These are phyloP conservation scores for Antheraea yamamai DNA, from an alignment of 2,888 invertebrate genomes.

Conservation along the genomic window DNA sequence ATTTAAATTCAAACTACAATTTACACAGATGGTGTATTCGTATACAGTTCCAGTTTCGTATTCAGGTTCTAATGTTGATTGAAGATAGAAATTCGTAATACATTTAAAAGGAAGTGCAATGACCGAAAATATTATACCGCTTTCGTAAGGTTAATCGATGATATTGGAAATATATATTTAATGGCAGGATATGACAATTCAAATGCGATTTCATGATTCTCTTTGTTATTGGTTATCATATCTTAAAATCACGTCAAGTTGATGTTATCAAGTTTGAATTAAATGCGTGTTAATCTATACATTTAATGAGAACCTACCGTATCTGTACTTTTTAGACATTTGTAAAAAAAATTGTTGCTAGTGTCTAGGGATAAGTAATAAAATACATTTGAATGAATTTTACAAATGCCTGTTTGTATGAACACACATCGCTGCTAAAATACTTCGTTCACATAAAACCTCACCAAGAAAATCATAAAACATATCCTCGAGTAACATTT, in stretches of 20 bases:
- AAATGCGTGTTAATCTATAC: not conserved
- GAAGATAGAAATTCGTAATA: not conserved
- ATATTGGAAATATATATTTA: slow-evolving; percentile 41
- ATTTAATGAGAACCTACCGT: too few relatives aligned
- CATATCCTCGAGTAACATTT: too few relatives aligned
- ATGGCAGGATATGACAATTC: slow-evolving; percentile 37
- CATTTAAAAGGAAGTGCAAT: slow-evolving; percentile 24
- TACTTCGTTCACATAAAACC: too few relatives aligned
- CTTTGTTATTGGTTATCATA: not conserved
- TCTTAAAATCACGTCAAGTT: not conserved
- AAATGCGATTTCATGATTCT: slow-evolving; percentile 19
- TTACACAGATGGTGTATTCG: not conserved
- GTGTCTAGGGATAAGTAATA: too few relatives aligned
- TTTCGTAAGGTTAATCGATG: slow-evolving; percentile 47
- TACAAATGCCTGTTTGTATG: too few relatives aligned
- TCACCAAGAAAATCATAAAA: too few relatives aligned
- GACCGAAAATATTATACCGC: slow-evolving; percentile 32
- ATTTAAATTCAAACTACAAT: not conserved
- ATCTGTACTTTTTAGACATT: too few relatives aligned
- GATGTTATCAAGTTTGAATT: not conserved
- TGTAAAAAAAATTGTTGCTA: too few relatives aligned
- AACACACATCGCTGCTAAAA: too few relatives aligned
- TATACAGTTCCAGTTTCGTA: not conserved
- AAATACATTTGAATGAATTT: too few relatives aligned
- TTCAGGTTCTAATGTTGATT: not conserved